Conservation (phyloP, 2,113 vertebrate species). For the Ranitomeya variabilis region DNA sequence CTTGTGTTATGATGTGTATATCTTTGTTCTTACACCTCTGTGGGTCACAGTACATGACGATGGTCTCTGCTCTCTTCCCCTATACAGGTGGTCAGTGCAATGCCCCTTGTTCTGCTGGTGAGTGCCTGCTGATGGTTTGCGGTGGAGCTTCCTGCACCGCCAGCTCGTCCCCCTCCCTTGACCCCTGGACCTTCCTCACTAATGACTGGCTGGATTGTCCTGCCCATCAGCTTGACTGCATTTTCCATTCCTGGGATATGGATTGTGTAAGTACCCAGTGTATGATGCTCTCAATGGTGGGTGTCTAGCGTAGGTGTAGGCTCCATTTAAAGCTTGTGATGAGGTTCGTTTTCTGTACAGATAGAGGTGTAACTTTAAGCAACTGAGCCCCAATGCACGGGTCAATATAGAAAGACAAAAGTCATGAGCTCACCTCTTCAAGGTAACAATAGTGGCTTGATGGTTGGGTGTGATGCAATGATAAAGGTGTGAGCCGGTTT, state of each 20-base stretch:
- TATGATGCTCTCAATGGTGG: neutral
- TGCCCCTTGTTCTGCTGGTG: slow-evolving; percentile 42
- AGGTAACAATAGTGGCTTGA: too few relatives aligned
- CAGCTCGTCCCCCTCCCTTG: slow-evolving; percentile 61
- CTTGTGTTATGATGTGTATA: neutral
- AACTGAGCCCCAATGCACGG: too few relatives aligned
- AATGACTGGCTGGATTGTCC: slow-evolving; percentile 95
- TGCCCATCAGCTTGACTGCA: slow-evolving; percentile 89
- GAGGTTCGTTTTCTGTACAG: too few relatives aligned
- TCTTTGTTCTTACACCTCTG: neutral
- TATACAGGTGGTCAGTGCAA: slow-evolving; percentile 57
- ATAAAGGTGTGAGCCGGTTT: too few relatives aligned
- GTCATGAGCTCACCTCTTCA: too few relatives aligned
- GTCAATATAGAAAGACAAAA: too few relatives aligned
- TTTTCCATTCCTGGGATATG: slow-evolving; percentile 96
- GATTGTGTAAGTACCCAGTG: slow-evolving; percentile 83
- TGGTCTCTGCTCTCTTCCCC: slow-evolving; percentile 43
- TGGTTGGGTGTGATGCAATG: too few relatives aligned
- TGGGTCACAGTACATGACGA: neutral
- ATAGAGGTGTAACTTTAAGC: too few relatives aligned
- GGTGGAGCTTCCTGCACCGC: slow-evolving; percentile 60
- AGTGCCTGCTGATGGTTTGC: slow-evolving; percentile 66
- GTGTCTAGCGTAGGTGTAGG: neutral
- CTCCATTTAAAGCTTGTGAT: too few relatives aligned
- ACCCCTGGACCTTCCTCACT: slow-evolving; percentile 71